Conservation (phyloP, 2,888 invertebrate genomes). For the Ophioninae sp. region DNA sequence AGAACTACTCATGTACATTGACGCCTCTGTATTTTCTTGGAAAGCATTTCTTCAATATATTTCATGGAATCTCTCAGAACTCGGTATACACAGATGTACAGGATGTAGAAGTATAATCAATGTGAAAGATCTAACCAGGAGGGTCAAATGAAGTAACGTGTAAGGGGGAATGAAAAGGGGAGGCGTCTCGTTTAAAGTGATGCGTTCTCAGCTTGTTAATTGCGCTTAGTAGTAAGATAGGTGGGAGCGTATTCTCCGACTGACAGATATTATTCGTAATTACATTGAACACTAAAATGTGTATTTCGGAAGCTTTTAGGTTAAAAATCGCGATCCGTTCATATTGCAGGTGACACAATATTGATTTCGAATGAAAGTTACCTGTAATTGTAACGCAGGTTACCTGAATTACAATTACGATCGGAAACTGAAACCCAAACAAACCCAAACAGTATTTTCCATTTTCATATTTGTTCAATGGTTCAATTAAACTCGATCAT, state of each 20-base stretch:
- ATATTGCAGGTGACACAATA: neutral
- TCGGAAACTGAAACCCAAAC: too few relatives aligned
- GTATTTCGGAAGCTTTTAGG: neutral
- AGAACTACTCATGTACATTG: too few relatives aligned
- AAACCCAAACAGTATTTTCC: too few relatives aligned
- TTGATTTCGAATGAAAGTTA: too few relatives aligned
- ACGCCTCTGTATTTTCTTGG: neutral
- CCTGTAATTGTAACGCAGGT: too few relatives aligned
- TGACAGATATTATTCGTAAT: slow-evolving; percentile 33
- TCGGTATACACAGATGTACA: slow-evolving; percentile 42
- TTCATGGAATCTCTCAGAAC: slow-evolving; percentile 24
- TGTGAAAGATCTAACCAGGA: slow-evolving; percentile 74
- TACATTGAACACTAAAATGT: slow-evolving; percentile 1
- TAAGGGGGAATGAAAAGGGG: neutral
- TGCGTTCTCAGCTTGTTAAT: slow-evolving; percentile 50
- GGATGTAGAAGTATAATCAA: slow-evolving; percentile 69
- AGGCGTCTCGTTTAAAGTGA: slow-evolving; percentile 29
- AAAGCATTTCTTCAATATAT: slow-evolving; percentile 32
- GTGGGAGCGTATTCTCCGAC: slow-evolving; percentile 15
- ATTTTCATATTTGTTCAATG: too few relatives aligned
- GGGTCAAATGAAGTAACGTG: slow-evolving; percentile 65
- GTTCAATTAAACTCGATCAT: too few relatives aligned
- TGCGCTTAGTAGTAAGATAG: slow-evolving; percentile 16
- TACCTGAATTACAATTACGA: too few relatives aligned
- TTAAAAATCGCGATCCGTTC: neutral